phyloP scores from a whole-genome alignment of 2,113 vertebrate species.

The Ondatra zibethicus region DNA sequence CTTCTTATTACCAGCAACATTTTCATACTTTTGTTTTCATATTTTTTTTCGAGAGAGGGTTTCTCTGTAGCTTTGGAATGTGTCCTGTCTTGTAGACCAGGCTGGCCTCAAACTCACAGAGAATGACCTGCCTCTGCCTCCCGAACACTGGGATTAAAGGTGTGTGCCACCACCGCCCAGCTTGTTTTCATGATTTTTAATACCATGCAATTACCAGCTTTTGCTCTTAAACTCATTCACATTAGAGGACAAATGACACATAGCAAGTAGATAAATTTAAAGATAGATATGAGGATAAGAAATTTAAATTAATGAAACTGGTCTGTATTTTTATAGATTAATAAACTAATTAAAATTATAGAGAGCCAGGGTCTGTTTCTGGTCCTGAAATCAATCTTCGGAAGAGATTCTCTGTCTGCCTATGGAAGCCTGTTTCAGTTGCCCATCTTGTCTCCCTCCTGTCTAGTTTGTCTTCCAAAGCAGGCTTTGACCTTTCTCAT shows the following conservation, averaged over 20 bases:
- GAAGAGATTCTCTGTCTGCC: neutral
- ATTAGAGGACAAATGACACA: neutral
- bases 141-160: too few species aligned
- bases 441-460: neutral
- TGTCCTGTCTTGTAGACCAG: too few species aligned
- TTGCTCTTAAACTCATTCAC: constrained; percentile 16
- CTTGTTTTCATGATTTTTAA: neutral
- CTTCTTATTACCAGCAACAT: neutral
- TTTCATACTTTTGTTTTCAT: neutral
- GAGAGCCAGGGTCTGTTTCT: neutral
- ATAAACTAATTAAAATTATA: neutral
- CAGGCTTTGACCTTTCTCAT: neutral
- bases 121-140: too few species aligned
- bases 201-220: neutral
- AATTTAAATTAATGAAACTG: constrained; percentile 23
- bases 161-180: too few species aligned
- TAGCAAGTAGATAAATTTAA: neutral
- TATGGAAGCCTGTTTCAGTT: too few species aligned
- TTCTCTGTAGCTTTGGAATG: too few species aligned
- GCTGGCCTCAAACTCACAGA: too few species aligned
- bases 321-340: neutral
- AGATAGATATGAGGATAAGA: neutral
- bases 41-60: neutral
- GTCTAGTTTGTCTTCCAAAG: neutral
- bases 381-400: neutral